Base-by-base conservation (phyloP, 30 jellyfish, hydroid and myxozoan species). In the Kudoa iwatai region DNA sequence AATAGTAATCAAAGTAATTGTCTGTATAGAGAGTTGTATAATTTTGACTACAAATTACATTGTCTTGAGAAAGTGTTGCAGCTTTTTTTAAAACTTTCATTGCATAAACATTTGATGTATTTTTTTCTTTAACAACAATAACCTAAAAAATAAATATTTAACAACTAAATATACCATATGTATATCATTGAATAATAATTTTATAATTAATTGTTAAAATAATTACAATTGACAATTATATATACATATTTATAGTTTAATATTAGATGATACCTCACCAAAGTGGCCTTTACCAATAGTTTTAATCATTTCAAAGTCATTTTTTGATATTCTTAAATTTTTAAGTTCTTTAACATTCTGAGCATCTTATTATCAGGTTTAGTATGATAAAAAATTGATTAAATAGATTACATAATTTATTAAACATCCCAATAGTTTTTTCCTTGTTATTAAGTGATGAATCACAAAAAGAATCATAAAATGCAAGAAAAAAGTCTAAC, bases 251-350 rank as follows among this genome's bases (percentile, higher is more conserved):
- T 30, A 30, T n/a, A 30, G n/a, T n/a, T 7, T 30, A 30, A 7
- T 30, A 7, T n/a, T 7, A 30, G n/a, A 30, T 30, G 69, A 17
- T 18, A 69, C 99, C 86, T 81, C 99, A 17, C 99, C 99, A 50
- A 81, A 81, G 41, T 81, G 99, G 6, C 99, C 99, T 21, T 88
- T 23, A 15, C 99, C 99, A 57, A 81, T 81, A 11, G 99, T 81
- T 50, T 65, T 64, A 22, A 79, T 39, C 11, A 81, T 81, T 58
- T 81, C 99, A 65, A 81, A 81, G 33, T 81, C 99, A 4, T 52
- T 9, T 51, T 57, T 81, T 33, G 54, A 56, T 23, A 65, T 45
- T 16, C 99, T 49, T 12, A 81, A 62, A 25, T 58, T 49, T 30
- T 52, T 49, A 11, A 81, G 52, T 53, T 81, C 99, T 20, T 59